phyloP scores from a whole-genome alignment of 35 echinoderm and acorn worm genomes.

The Diadema setosum region DNA sequence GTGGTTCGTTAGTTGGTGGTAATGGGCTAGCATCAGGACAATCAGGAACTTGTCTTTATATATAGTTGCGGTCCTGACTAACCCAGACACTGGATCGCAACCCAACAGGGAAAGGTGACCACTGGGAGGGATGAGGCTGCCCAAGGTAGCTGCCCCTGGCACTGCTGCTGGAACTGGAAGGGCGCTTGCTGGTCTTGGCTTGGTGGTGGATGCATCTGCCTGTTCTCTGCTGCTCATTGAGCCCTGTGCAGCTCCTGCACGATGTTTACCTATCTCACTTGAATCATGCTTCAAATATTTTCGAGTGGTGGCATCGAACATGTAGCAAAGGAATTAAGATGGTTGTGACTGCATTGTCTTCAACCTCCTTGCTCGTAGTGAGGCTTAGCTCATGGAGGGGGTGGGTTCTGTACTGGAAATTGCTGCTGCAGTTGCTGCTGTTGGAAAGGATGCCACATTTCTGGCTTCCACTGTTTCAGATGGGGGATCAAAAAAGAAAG shows the following conservation, averaged over 20 bases:
- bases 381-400: not conserved
- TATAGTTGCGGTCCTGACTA: too few species aligned
- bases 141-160: too few species aligned
- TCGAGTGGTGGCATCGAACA: too few species aligned
- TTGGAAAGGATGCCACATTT: not conserved
- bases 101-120: not conserved
- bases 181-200: not conserved
- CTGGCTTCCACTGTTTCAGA: not conserved
- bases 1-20: not conserved
- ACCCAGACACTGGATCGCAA: not conserved
- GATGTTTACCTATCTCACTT: not conserved
- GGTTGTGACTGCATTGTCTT: too few species aligned
- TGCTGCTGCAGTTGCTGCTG: not conserved
- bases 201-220: not conserved
- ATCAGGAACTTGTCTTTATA: too few species aligned
- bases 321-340: too few species aligned
- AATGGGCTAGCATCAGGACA: too few species aligned
- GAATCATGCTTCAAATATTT: too few species aligned
- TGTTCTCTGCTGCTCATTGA: not conserved
- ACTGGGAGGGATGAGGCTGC: not conserved
- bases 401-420: not conserved
- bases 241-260: not conserved
- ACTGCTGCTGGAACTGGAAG: not conserved
- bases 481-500: not conserved
- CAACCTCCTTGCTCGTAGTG: not conserved